Percentiles rank a stretch among this genome's conserved stretches.
Evolutionary conservation across 2,888 invertebrate species (phyloP).

Genomic region (Lasioglossum villosulum): DNA sequence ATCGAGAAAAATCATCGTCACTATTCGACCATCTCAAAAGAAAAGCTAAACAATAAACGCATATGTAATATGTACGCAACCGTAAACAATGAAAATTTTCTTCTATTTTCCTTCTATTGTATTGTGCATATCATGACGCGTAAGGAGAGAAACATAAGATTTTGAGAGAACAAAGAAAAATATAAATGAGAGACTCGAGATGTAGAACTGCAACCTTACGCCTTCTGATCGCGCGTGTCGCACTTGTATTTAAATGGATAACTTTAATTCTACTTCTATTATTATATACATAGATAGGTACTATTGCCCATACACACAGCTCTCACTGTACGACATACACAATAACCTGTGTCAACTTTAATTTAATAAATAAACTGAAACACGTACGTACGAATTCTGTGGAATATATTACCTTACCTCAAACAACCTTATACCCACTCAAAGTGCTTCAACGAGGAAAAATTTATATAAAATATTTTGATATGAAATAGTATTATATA

Average conservation of each 20-base stretch:
- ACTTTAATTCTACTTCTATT: conserved; percentile 82
- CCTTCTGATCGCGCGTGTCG: conserved; percentile 76
- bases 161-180: conserved; percentile 35
- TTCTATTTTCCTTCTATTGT: conserved; percentile 63
- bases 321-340: conserved; percentile 83
- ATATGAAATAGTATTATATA: too few relatives aligned
- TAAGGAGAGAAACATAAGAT: conserved; percentile 49
- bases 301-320: conserved; percentile 81
- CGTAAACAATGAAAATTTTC: conserved; percentile 40
- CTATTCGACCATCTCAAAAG: conserved; percentile 24
- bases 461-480: too few relatives aligned
- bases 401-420: conserved; percentile 31
- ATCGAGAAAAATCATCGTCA: conserved; percentile 38
- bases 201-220: conserved; percentile 55
- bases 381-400: conserved; percentile 81
- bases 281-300: conserved; percentile 81
- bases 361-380: conserved; percentile 84
- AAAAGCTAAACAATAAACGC: conserved; percentile 24
- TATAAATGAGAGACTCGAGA: conserved; percentile 46
- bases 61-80: conserved; percentile 27
- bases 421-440: too few relatives aligned
- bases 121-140: conserved; percentile 56
- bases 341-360: conserved; percentile 83
- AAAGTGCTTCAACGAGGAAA: too few relatives aligned
- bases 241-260: conserved; percentile 82